phyloP scores from a whole-genome alignment of 2,888 invertebrate species.

The Dinocampus coccinellae region DNA sequence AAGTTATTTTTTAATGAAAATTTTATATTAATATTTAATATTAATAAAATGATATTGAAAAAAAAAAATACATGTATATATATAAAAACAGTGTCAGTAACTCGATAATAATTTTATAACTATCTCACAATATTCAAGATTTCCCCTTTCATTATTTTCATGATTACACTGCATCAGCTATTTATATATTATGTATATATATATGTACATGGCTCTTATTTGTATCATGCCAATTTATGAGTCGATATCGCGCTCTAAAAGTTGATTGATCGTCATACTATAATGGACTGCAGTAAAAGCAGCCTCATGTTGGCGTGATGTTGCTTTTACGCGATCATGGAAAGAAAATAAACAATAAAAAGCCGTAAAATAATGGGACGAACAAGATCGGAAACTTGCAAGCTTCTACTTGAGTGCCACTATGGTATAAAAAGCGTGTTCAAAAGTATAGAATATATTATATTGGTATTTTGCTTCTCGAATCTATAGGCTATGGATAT shows the following conservation, averaged over 20 bases:
- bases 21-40: too few relatives aligned
- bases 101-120: background rate
- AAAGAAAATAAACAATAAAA: constrained; percentile 12
- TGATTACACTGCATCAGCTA: background rate
- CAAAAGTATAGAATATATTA: background rate
- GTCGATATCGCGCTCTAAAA: constrained; percentile 31
- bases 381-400: constrained; percentile 38
- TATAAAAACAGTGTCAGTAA: background rate
- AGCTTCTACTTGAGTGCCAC: constrained; percentile 50
- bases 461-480: constrained; percentile 21
- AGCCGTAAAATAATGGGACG: background rate
- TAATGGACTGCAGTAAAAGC: too few relatives aligned
- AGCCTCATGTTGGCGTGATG: constrained; percentile 4
- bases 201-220: constrained; percentile 14
- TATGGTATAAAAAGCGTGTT: constrained; percentile 35
- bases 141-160: background rate
- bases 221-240: constrained; percentile 10
- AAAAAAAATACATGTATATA: background rate
- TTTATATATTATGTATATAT: background rate
- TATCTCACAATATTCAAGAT: background rate
- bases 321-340: background rate
- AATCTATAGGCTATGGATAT: background rate
- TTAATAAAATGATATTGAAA: background rate
- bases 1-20: too few relatives aligned
- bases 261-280: constrained; percentile 35